These are phyloP conservation scores for Diprion similis DNA, from an alignment of 1,140 invertebrate genomes.

Conservation along the genomic window DNA sequence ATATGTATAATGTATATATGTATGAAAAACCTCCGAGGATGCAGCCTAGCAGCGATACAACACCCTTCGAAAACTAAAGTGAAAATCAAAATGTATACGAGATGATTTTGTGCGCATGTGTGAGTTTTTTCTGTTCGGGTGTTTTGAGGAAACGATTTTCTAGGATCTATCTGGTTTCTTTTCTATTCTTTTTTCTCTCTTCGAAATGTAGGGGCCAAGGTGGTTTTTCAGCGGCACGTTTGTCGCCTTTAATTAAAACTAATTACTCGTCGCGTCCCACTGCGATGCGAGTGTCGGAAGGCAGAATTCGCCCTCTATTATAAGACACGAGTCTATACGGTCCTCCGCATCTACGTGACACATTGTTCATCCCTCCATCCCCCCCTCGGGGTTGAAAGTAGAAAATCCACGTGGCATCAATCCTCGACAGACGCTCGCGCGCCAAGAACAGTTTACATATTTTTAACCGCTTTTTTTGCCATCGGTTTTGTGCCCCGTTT, in stretches of 20 bases:
- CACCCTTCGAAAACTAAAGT: background rate
- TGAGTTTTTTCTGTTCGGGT: background rate
- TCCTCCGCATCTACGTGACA: conserved; percentile 18
- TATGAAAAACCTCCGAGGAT: background rate
- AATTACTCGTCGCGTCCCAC: conserved; percentile 12
- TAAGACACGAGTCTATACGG: background rate
- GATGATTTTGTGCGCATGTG: background rate
- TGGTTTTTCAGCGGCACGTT: background rate
- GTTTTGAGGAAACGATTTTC: no score
- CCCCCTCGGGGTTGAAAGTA: background rate
- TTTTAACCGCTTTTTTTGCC: conserved; percentile 42
- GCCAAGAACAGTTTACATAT: conserved; percentile 40
- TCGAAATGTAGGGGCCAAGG: no score
- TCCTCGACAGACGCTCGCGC: conserved; percentile 28
- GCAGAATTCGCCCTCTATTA: background rate
- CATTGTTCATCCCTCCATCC: conserved; percentile 35
- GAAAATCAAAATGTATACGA: background rate
- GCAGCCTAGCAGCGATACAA: conserved; percentile 13
- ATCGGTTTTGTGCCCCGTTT: conserved; percentile 1
- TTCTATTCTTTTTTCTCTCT: no score
- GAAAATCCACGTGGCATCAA: conserved; percentile 32
- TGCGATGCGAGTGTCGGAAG: background rate
- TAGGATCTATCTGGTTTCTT: no score
- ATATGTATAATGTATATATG: no score
- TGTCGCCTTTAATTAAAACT: conserved; percentile 6